Evolutionary conservation across 2,797 vertebrate genomes (phyloP).

Genomic region (Typhlichthys subterraneus): DNA sequence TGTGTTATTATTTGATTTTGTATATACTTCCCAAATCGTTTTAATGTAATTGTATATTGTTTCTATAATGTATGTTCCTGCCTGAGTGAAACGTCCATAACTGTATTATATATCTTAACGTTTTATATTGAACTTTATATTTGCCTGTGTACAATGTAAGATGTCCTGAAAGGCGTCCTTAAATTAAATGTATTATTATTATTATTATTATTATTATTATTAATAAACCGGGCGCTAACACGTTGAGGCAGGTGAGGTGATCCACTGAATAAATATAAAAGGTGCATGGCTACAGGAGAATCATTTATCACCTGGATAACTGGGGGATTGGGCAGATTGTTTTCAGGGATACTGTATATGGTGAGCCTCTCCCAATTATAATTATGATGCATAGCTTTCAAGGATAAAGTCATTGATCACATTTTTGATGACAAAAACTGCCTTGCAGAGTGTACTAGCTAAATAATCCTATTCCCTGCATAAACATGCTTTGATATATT

Average conservation of each 20-base stretch:
- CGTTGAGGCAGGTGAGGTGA: conserved; percentile 25
- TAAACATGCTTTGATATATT: conserved; percentile 52
- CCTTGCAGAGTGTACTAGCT: neutral
- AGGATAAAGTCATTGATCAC: conserved; percentile 58
- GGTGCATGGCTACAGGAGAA: conserved; percentile 30
- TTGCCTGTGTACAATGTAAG: no score
- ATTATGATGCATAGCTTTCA: conserved; percentile 50
- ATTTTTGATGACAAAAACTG: conserved; percentile 44
- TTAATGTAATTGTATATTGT: no score
- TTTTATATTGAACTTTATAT: no score
- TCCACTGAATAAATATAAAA: conserved; percentile 7
- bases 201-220: no score
- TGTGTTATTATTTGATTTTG: no score
- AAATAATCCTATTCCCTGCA: conserved; percentile 22
- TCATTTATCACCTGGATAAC: conserved; percentile 45
- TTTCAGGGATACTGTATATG: conserved; percentile 26
- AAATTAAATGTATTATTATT: no score
- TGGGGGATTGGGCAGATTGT: conserved; percentile 31
- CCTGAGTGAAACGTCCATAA: no score
- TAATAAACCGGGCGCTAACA: neutral
- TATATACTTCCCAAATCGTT: no score
- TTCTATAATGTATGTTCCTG: no score
- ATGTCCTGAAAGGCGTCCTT: no score
- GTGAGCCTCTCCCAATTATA: conserved; percentile 53
- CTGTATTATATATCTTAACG: no score